These are phyloP conservation scores for Whitmania pigra DNA, from an alignment of 1,140 invertebrate genomes.

Conservation along the genomic window DNA sequence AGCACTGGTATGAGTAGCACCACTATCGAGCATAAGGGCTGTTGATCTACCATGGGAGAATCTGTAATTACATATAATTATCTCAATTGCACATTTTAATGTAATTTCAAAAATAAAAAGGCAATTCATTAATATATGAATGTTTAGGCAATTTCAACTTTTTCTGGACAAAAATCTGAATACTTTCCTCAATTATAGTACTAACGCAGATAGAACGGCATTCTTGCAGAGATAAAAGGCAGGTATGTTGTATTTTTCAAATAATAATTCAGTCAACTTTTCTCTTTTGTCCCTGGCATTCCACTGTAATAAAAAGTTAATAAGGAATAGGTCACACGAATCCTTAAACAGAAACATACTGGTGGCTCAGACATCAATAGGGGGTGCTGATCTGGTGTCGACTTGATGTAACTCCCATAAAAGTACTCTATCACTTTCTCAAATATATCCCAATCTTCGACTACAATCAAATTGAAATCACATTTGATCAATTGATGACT, in stretches of 20 bases:
- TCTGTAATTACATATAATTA: not conserved
- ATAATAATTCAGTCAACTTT: conserved; percentile 79
- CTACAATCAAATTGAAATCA: conserved; percentile 29
- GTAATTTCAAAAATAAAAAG: too few species aligned
- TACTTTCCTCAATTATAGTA: not conserved
- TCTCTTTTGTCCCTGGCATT: conserved; percentile 71
- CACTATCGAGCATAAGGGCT: conserved; percentile 79
- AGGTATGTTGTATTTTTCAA: conserved; percentile 89
- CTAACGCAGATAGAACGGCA: conserved; percentile 68
- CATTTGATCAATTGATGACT: not conserved
- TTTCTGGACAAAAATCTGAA: too few species aligned
- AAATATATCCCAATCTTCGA: conserved; percentile 92
- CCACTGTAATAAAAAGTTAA: conserved; percentile 49
- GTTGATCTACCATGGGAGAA: conserved; percentile 79
- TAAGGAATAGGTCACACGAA: not conserved
- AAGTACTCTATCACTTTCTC: conserved; percentile 80
- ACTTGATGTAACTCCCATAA: conserved; percentile 66
- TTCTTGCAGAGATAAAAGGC: conserved; percentile 93
- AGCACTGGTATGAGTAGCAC: conserved; percentile 78
- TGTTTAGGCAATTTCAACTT: too few species aligned
- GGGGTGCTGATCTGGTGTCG: conserved; percentile 72
- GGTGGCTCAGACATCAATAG: conserved; percentile 84
- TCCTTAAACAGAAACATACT: conserved; percentile 31
- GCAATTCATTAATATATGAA: too few species aligned
- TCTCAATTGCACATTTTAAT: not conserved